Evolutionary conservation across 2,888 invertebrate genomes (phyloP), one percentile per base, ranked within the genome.

Genomic region (Rhimphoctona megacephalus): DNA sequence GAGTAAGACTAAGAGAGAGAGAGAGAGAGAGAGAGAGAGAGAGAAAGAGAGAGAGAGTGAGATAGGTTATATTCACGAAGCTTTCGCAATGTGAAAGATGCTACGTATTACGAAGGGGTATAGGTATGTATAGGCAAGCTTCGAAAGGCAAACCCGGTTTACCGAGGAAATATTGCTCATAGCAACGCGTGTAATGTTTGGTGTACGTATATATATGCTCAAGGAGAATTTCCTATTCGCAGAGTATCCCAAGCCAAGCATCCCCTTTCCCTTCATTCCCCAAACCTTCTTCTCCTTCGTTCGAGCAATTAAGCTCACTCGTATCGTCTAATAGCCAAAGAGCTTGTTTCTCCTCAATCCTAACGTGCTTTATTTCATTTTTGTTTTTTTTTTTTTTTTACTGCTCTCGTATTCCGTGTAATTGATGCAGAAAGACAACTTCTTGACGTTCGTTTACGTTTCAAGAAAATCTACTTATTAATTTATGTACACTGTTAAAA

Each of bases 131-230:
- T 66, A 25, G n/a, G 22, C 30, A 52, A 64, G 79, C 67, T 64
- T 64, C 83, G 79, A 66, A 67, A 78, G 79, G 72, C 66, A 83
- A 84, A 83, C 84, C 83, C 66, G 85, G 83, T 87, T 88, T 85
- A 87, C 87, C 79, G 52, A 87, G 61, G 82, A 88, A 88, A 85
- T 87, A 87, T 84, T 78, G 80, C 87, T 73, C 82, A 76, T 74
- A 72, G 74, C 70, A 76, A 66, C 78, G 73, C 61, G 66, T 82
- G 64, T 74, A 77, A 77, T 79, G 72, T 46, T 80, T 33, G 9
- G 17, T 66, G 4, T 33, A 74, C 57, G 19, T 33, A 25, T 57
- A 81, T 43, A 72, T 30, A 69, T 25, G 25, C 25, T n/a, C 25
- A 49, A n/a, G 25, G 33, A 72, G 52, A 52, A 43, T 74, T 57